Base-by-base conservation (phyloP, 1,140 invertebrate species). In the Neoseiulus cucumeris region DNA sequence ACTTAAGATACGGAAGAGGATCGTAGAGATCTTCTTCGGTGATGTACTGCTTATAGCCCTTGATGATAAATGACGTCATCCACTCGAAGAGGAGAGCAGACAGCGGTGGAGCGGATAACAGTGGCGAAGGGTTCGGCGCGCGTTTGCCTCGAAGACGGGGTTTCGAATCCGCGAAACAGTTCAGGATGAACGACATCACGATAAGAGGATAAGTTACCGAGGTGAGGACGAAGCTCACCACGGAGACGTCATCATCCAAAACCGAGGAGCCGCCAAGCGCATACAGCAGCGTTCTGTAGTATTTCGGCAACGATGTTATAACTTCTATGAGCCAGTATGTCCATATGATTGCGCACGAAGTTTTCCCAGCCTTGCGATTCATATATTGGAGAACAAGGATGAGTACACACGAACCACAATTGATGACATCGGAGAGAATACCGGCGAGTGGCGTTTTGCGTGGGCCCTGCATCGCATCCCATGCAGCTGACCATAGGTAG, bases 81-180 rank as follows among this genome's bases (percentile, higher is more conserved):
- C 51, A 59, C 14, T 59, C 51, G 51, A 59, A 59, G 1, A 59
- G 14, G 17, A 59, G 51, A 20, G 22, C 14, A 9, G 51, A 59
- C 6, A 59, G 22, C 14, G 51, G 51, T 5, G 51, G 51, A 17
- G 51, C 51, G 22, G 51, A 4, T 9, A 59, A 20, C 6, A 59
- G 4, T 1, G 51, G 51, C 9, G 51, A 59, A 17, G 51, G 51
- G 9, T 25, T 17, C 22, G 22, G 25, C 1, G 25, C 33, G 4
- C 22, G 51, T 33, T 59, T 59, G 14, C 22, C 51, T 1, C 18
- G 17, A 9, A 29, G 44, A 66, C 44, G 7, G 47, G 70, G 67
- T 51, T 66, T 67, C 2, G 67, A 68, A 75, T 92, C 89, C 22
- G 84, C 84, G 68, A 89, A 84, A 72, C 86, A 91, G 72, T 89